Base-by-base conservation (phyloP, 2,888 invertebrate genomes). In the Trissonchulus sp. region DNA sequence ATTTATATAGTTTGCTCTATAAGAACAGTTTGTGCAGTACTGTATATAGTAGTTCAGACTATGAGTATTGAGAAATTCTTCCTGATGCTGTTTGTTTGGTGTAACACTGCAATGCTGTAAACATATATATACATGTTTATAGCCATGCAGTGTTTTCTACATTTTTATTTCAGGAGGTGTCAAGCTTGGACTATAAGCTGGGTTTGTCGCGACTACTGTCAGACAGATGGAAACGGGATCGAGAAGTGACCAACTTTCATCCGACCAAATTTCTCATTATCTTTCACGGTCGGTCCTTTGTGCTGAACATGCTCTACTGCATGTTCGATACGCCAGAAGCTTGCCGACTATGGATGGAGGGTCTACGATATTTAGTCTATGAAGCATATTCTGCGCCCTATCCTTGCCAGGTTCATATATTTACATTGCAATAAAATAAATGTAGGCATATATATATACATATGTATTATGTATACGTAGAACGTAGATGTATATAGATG, bases 151-250 rank as follows among this genome's bases (percentile, higher is more conserved):
- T n/a, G n/a, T n/a, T n/a, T n/a, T n/a, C n/a, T n/a, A n/a, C n/a
- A 48, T 48, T 48, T 48, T 8, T 48, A 15, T 23, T 8, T 15
- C 48, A 48, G 48, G 48, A 48, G 23, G 48, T 48, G 48, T 48
- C 48, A 8, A 48, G 48, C 48, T 23, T 48, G 23, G 48, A 48
- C 48, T 48, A 48, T 23, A 48, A 48, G 23, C 48, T 48, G 48
- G 23, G 48, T 48, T 23, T 48, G 8, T 15, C 8, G 8, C 48
- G 48, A 48, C 48, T 48, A 23, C 8, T 65, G 60, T 1, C 74
- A 28, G 83, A 83, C 77, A 83, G 82, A 76, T 83, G 83, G 82
- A 78, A 77, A 34, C 80, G 80, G 65, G 83, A 83, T 76, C 79
- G 79, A 62, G 81, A 80, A 60, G 74, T 80, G 8, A 69, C 69